Evolutionary conservation across 2,797 vertebrate genomes (phyloP).

Genomic region (Gymnothorax javanicus): DNA sequence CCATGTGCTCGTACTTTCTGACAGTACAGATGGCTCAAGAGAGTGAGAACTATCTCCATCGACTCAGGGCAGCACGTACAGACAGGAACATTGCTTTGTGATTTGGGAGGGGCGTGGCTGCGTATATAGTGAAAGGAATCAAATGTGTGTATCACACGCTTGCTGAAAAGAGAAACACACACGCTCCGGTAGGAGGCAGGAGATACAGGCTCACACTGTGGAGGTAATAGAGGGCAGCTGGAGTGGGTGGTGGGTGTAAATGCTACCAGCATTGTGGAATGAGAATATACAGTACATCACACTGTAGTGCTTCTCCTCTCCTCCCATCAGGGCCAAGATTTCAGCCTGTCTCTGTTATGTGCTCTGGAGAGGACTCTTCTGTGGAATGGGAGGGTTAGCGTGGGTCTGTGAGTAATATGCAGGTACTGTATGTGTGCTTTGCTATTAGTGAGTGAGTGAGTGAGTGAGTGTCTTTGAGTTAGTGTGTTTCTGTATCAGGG

Average conservation of each 20-base stretch:
- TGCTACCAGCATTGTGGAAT: not conserved
- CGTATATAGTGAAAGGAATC: not conserved
- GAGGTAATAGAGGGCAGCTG: not conserved
- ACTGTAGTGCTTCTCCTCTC: not conserved
- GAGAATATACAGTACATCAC: not conserved
- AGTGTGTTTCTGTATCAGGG: not conserved
- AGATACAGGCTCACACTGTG: not conserved
- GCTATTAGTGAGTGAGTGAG: not conserved
- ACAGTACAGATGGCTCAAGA: constrained; percentile 49
- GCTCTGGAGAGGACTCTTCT: not conserved
- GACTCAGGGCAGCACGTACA: not conserved
- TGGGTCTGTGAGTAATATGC: not conserved
- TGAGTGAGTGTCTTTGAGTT: not conserved
- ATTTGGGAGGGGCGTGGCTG: not conserved
- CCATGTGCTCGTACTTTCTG: constrained; percentile 50
- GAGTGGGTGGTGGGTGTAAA: not conserved
- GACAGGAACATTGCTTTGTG: not conserved
- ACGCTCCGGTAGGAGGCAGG: not conserved
- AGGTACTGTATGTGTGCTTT: not conserved
- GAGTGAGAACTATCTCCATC: constrained; percentile 13
- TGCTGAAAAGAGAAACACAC: not conserved
- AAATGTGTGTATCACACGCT: not conserved
- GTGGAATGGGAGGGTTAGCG: not conserved
- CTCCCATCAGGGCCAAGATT: constrained; percentile 5
- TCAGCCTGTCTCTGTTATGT: not conserved